Conservation (phyloP, 2,113 vertebrate genomes). For the Thryonomys swinderianus region DNA sequence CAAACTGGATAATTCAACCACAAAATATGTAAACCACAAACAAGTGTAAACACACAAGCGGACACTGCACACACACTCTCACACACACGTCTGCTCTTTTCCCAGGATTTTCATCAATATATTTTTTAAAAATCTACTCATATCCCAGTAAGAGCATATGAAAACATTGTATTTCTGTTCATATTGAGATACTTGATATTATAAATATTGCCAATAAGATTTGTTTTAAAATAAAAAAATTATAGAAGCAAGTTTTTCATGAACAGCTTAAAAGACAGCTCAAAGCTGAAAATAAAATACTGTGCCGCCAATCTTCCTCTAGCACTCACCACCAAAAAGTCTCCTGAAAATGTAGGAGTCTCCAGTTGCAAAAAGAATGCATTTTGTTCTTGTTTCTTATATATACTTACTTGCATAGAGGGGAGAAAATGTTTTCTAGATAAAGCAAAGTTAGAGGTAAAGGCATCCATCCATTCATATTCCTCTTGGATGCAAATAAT, state of each 20-base stretch:
- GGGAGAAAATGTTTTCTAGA: not conserved
- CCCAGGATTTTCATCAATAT: conserved; percentile 84
- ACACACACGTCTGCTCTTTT: conserved; percentile 80
- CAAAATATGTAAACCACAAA: conserved; percentile 86
- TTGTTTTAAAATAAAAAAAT: conserved; percentile 11
- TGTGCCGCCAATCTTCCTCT: not conserved
- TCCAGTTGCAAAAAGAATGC: not conserved
- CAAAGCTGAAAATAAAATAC: conserved; percentile 39
- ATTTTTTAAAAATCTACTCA: conserved; percentile 74
- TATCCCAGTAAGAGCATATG: conserved; percentile 79
- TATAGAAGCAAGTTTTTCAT: not conserved
- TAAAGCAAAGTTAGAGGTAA: not conserved
- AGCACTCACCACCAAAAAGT: not conserved
- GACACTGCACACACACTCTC: conserved; percentile 80
- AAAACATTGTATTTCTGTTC: conserved; percentile 78
- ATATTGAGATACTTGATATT: conserved; percentile 77
- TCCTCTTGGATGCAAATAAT: not conserved
- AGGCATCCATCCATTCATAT: not conserved
- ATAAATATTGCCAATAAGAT: conserved; percentile 76
- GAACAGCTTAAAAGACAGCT: not conserved
- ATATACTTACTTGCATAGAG: not conserved
- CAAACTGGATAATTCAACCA: conserved; percentile 84
- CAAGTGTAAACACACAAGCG: conserved; percentile 78
- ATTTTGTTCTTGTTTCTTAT: not conserved
- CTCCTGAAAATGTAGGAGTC: not conserved